Base-by-base conservation (phyloP, 1,140 invertebrate genomes). In the Drosophila asahinai region DNA sequence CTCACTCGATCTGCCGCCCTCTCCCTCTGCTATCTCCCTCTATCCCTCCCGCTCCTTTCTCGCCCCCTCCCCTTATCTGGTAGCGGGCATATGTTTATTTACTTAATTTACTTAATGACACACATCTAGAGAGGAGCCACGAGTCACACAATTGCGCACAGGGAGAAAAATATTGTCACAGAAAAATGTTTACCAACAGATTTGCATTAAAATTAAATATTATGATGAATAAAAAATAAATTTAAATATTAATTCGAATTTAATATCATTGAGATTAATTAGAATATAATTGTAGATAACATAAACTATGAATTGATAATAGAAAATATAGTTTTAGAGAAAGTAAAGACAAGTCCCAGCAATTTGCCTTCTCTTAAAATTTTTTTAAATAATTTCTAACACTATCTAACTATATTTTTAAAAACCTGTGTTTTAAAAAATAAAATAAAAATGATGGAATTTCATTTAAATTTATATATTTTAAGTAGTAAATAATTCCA, bases 41-140 rank as follows among this genome's bases (percentile, higher is more conserved):
- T 25, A 1, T 27, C 48, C 30, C 51, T 22, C 22, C 65, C 12
- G 15, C 36, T 27, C n/a, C 15, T 33, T 43, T 40, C 27, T 66
- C 48, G 22, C 33, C 65, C 66, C 63, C 45, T 33, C 45, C 36
- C 62, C 63, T 51, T 81, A 57, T 83, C 55, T 81, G 54, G 74
- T 48, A 49, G 73, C 77, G 66, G 84, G 74, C 90, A 91, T 91
- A 89, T 91, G 90, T 91, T 92, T 91, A 92, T 92, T 90, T 91
- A 90, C 89, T 91, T 91, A 91, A 91, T 91, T 91, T 92, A 92
- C 90, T 92, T 91, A 91, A 91, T 91, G 80, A 91, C 86, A 89
- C 71, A 74, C 67, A 74, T 74, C 71, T 45, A 74, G 54, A 38
- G 64, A 51, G 25, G 77, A 78, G 68, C 78, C 78, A 81, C 57